Evolutionary conservation across 2,888 invertebrate species (phyloP).

Genomic region (Agrochola lota): DNA sequence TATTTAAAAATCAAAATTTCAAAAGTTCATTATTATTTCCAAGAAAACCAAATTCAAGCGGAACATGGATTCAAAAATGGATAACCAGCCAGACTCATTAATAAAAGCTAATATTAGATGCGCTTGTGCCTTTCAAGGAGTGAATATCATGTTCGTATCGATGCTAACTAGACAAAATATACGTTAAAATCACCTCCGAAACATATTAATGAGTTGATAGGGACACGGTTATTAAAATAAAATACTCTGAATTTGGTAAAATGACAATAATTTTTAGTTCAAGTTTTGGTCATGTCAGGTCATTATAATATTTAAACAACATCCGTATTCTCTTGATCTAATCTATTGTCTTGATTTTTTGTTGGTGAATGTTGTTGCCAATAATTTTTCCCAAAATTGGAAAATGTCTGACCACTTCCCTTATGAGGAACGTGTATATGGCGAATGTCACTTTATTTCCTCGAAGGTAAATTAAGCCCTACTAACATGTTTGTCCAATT

Average conservation of each 20-base stretch:
- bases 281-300: slow-evolving; percentile 45
- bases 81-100: slow-evolving; percentile 58
- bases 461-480: too few relatives aligned
- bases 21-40: slow-evolving; percentile 27
- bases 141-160: slow-evolving; percentile 38
- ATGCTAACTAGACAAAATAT: slow-evolving; percentile 42
- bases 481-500: neutral
- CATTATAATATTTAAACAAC: slow-evolving; percentile 39
- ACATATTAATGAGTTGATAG: slow-evolving; percentile 45
- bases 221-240: slow-evolving; percentile 49
- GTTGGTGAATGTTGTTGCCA: slow-evolving; percentile 17
- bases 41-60: slow-evolving; percentile 10
- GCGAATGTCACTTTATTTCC: neutral
- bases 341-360: slow-evolving; percentile 44
- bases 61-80: slow-evolving; percentile 41
- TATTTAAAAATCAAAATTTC: slow-evolving; percentile 3
- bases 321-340: slow-evolving; percentile 26
- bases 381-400: slow-evolving; percentile 4
- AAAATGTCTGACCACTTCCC: neutral
- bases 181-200: slow-evolving; percentile 9
- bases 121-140: slow-evolving; percentile 34
- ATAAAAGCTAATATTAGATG: slow-evolving; percentile 48
- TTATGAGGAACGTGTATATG: neutral
- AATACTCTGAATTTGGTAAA: slow-evolving; percentile 47
- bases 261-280: slow-evolving; percentile 41